These are phyloP conservation scores for Ciconia boyciana DNA, from an alignment of 2,113 vertebrate genomes.

Conservation along the genomic window DNA sequence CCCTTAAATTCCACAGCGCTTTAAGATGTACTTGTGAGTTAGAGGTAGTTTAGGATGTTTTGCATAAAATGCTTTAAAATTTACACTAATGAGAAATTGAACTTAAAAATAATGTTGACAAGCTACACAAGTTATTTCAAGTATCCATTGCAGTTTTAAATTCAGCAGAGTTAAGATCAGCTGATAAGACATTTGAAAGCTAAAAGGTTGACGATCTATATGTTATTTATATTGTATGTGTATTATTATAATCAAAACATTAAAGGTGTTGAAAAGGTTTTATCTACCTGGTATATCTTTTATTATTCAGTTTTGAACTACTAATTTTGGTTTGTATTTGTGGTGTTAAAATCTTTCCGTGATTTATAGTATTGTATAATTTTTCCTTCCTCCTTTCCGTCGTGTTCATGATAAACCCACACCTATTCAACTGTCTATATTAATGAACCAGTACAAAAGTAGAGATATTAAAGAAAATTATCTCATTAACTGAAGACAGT, in stretches of 20 bases:
- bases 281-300: neutral
- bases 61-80: constrained; percentile 29
- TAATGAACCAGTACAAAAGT: neutral
- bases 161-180: neutral
- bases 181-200: constrained; percentile 47
- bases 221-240: neutral
- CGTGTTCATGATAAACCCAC: constrained; percentile 7
- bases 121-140: neutral
- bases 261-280: neutral
- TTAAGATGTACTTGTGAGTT: constrained; percentile 31
- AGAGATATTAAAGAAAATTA: constrained; percentile 31
- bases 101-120: constrained; percentile 16
- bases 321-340: neutral
- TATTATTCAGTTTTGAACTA: neutral
- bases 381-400: neutral
- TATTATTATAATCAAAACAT: neutral
- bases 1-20: constrained; percentile 60
- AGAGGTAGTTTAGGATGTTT: constrained; percentile 30
- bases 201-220: constrained; percentile 3
- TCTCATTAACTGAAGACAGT: constrained; percentile 18
- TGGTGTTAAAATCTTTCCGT: neutral
- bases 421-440: neutral
- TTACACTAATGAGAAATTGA: constrained; percentile 6
- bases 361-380: neutral
- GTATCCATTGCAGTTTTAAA: neutral